These are phyloP conservation scores for Synanthedon formicaeformis DNA, from an alignment of 2,888 invertebrate species.

Conservation along the genomic window DNA sequence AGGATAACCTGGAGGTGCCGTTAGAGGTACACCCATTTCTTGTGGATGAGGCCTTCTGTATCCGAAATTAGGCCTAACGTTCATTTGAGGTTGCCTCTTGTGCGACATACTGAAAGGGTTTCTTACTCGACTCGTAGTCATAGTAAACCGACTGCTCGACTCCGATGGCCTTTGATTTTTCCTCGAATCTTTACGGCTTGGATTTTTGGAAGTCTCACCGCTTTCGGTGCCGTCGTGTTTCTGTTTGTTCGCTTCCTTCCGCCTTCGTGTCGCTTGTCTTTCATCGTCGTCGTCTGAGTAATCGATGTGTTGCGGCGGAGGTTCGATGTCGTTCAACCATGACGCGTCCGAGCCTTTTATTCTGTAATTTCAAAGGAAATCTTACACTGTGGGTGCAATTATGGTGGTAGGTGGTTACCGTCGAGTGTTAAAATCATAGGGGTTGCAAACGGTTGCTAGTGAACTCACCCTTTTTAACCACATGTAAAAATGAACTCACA, in stretches of 20 bases:
- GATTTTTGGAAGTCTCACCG: slow-evolving; percentile 38
- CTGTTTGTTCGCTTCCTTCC: slow-evolving; percentile 34
- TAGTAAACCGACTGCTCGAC: slow-evolving; percentile 52
- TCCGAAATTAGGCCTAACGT: slow-evolving; percentile 23
- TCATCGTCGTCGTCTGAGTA: slow-evolving; percentile 94
- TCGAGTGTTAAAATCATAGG: no score
- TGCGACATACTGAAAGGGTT: slow-evolving; percentile 39
- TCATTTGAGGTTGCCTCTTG: slow-evolving; percentile 27
- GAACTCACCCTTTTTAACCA: no score
- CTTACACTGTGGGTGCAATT: no score
- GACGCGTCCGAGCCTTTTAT: slow-evolving; percentile 90
- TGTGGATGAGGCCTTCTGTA: slow-evolving; percentile 30
- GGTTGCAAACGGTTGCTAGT: no score
- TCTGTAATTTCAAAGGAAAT: slow-evolving; percentile 46
- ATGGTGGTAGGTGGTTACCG: no score
- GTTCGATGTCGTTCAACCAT: slow-evolving; percentile 87
- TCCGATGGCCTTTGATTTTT: slow-evolving; percentile 52
- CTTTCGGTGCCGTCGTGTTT: slow-evolving; percentile 27
- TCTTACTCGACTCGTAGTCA: slow-evolving; percentile 43
- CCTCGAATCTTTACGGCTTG: slow-evolving; percentile 25
- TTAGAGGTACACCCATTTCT: slow-evolving; percentile 11
- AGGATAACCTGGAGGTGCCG: slow-evolving; percentile 21
- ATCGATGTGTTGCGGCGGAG: slow-evolving; percentile 79
- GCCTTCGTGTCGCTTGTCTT: slow-evolving; percentile 52
- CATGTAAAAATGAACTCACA: no score